A percentile compares a stretch with the other conserved stretches of the same genome.
Evolutionary conservation across 2,113 vertebrate genomes (phyloP).

Genomic region (Gobius niger): DNA sequence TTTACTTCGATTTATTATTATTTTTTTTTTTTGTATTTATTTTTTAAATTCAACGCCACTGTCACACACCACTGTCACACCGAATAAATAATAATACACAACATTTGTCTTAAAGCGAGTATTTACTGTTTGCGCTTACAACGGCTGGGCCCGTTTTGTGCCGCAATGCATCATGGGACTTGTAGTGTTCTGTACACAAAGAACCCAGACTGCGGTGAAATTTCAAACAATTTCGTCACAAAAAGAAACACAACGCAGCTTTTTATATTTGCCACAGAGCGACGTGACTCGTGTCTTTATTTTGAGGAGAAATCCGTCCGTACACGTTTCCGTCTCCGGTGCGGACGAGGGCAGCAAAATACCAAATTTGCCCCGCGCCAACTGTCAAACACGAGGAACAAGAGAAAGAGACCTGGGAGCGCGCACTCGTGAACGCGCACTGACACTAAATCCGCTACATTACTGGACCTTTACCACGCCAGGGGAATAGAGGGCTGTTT

Average conservation of each 20-base stretch:
- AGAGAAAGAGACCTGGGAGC: constrained; percentile 33
- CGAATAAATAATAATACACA: not conserved
- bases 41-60: not conserved
- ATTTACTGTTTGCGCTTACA: not conserved
- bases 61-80: too few species aligned
- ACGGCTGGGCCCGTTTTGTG: not conserved
- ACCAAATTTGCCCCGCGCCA: constrained; percentile 23
- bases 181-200: constrained; percentile 56
- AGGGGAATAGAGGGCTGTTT: constrained; percentile 32
- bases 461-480: constrained; percentile 37
- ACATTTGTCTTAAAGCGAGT: not conserved
- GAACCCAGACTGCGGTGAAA: not conserved
- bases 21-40: not conserved
- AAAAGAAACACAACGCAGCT: not conserved
- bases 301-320: not conserved
- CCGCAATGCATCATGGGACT: constrained; percentile 45
- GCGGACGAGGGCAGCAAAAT: constrained; percentile 53
- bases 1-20: not conserved
- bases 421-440: constrained; percentile 66
- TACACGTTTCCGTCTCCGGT: not conserved
- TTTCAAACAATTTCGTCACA: not conserved
- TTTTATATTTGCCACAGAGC: not conserved
- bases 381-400: constrained; percentile 38
- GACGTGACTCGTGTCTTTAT: not conserved
- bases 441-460: constrained; percentile 71